These are phyloP conservation scores for Sciurus carolinensis DNA, from an alignment of 2,797 vertebrate genomes.

Conservation along the genomic window DNA sequence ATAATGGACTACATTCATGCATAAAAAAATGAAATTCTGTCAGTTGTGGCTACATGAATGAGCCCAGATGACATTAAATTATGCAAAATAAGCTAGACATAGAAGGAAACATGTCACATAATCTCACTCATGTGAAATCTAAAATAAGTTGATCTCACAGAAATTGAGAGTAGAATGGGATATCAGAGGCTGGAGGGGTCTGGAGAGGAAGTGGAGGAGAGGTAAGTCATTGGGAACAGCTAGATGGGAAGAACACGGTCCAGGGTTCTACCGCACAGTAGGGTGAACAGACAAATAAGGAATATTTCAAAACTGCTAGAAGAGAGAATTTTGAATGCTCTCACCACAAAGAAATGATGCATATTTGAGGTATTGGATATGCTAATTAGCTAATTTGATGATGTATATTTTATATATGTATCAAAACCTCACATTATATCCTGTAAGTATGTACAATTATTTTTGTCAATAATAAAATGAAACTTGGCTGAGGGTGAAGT, in stretches of 20 bases:
- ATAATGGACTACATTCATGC: neutral
- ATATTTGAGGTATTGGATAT: neutral
- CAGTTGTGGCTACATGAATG: no score
- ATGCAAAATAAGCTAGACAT: neutral
- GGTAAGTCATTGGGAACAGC: no score
- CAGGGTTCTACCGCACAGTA: no score
- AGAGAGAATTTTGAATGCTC: neutral
- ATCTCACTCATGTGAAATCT: neutral
- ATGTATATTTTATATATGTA: neutral
- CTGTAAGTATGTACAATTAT: neutral
- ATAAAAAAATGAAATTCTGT: neutral
- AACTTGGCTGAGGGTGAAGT: no score
- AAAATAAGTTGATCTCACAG: no score
- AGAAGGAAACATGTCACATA: neutral
- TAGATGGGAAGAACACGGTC: rapidly evolving
- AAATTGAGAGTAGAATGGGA: neutral
- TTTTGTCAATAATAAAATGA: neutral
- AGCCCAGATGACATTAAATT: neutral
- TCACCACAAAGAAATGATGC: neutral
- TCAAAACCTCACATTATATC: neutral
- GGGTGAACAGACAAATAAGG: neutral
- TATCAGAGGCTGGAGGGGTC: neutral
- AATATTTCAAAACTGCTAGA: neutral
- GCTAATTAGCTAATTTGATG: neutral
- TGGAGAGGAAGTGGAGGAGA: neutral